Evolutionary conservation across 1,140 invertebrate species (phyloP), one percentile per base, ranked within the genome.

Genomic region (Trichonephila clavata): DNA sequence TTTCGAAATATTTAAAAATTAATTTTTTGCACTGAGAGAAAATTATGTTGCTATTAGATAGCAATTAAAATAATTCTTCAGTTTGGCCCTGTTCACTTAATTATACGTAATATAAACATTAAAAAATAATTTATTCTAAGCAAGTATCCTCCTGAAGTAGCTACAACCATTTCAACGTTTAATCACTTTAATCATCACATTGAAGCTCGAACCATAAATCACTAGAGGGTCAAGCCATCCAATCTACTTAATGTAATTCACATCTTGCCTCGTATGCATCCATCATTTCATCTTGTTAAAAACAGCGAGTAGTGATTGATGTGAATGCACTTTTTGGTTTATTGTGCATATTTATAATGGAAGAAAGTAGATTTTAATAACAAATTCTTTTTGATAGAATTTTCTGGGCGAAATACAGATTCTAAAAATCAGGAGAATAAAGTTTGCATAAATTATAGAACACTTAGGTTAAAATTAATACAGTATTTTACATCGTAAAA

Each of bases 191-290:
- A 77, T 77, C 71, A 77, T 8, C 71, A 77, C 71, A 39, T 77
- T 6, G 71, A 10, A 18, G 18, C 71, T 27, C 27, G 27, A 32
- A 77, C 27, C 71, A 77, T 77, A 77, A 77, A 77, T 77, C 71
- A 77, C 14, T 32, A 27, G 24, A 32, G 71, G 71, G 24, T 32
- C 27, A 20, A 77, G 27, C 27, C 71, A 77, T 77, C 71, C 71
- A 77, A 24, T 77, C 71, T 77, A 14, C 71, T 39, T 77, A 77
- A 77, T 77, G 71, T 77, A 77, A 77, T 77, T 77, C 71, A 77
- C 32, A 20, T 77, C 32, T 77, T 77, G 71, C 32, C 71, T 77
- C 27, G 13, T 39, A 16, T 16, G 13, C 71, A 77, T 77, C 71
- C 27, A 77, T 77, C 71, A 77, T 32, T 39, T 39, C 32, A 6